These are phyloP conservation scores for Lanius ludovicianus DNA, from an alignment of 2,113 vertebrate species.

Conservation along the genomic window DNA sequence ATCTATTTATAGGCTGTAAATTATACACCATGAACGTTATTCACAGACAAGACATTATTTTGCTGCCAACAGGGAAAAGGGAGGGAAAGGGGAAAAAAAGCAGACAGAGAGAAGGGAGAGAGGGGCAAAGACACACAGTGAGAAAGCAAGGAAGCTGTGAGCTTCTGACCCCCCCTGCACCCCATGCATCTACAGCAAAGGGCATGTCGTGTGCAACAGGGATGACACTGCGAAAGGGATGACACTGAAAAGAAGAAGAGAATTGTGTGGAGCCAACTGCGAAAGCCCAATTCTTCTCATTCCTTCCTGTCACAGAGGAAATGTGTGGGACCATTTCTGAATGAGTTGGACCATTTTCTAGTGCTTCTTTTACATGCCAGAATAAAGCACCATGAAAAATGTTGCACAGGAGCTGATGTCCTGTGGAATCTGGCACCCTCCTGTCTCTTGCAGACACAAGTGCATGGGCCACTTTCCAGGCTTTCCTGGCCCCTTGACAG, in stretches of 20 bases:
- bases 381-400: background rate
- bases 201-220: background rate
- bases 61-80: conserved; percentile 70
- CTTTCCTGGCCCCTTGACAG: background rate
- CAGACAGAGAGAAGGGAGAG: background rate
- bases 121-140: background rate
- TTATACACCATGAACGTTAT: conserved; percentile 70
- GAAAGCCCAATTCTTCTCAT: rapidly evolving
- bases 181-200: background rate
- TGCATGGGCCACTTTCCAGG: background rate
- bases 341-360: background rate
- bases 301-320: background rate
- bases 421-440: background rate
- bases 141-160: background rate
- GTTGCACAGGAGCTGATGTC: background rate
- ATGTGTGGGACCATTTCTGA: background rate
- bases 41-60: conserved; percentile 79
- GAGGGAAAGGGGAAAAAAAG: background rate
- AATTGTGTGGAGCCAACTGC: background rate
- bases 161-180: background rate
- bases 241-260: background rate
- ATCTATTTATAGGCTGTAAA: conserved; percentile 81
- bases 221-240: background rate
- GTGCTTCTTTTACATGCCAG: background rate
- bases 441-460: background rate